Conservation (phyloP, 2,113 vertebrate genomes). For the Hiodon tergisus region DNA sequence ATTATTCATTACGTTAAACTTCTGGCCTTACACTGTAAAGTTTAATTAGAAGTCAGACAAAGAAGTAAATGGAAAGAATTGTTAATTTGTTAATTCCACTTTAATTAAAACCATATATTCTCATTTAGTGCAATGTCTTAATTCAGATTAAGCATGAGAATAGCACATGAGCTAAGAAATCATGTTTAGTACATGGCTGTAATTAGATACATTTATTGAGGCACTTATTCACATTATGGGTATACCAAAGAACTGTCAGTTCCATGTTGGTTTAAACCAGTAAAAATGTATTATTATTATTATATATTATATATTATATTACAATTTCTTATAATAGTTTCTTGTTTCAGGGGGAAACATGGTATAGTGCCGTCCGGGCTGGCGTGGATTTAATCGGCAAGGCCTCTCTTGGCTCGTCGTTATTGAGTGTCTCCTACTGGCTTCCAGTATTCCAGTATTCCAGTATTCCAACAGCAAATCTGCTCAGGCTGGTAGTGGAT, state of each 20-base stretch:
- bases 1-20: too few relatives aligned
- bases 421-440: too few relatives aligned
- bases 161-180: neutral
- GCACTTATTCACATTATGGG: conserved; percentile 3
- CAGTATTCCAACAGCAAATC: too few relatives aligned
- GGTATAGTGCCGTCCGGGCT: too few relatives aligned
- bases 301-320: neutral
- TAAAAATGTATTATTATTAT: too few relatives aligned
- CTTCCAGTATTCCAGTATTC: too few relatives aligned
- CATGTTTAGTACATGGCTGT: neutral
- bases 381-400: too few relatives aligned
- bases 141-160: neutral
- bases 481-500: too few relatives aligned
- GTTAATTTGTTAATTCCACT: neutral
- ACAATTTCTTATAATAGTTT: neutral
- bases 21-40: too few relatives aligned
- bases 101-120: conserved; percentile 13
- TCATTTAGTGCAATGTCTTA: conserved; percentile 1
- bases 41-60: too few relatives aligned
- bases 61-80: too few relatives aligned
- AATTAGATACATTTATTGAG: neutral
- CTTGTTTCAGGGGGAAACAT: neutral
- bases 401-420: too few relatives aligned
- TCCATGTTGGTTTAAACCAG: neutral
- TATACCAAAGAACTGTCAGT: neutral